Evolutionary conservation across 2,888 invertebrate genomes (phyloP), one percentile per base, ranked within the genome.

Genomic region (Salticus scenicus): DNA sequence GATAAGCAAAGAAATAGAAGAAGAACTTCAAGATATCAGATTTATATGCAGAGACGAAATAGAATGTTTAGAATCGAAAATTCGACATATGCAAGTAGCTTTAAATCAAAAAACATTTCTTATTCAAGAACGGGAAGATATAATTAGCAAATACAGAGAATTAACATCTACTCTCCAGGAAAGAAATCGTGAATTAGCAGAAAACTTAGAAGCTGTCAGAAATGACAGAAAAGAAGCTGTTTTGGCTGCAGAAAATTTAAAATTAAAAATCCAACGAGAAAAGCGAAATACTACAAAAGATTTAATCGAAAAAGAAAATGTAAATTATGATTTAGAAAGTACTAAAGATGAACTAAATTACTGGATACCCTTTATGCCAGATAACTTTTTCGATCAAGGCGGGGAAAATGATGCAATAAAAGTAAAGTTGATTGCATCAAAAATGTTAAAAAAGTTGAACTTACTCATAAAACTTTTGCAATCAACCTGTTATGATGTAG

Each of bases 1-100:
- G 14, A 28, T 76, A 10, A 67, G 67, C 28, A 30, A 42, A 20
- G 75, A 76, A 66, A n/a, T 76, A 20, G 42, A 76, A 76, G 66
- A 76, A 42, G 31, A 41, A 27, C 20, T 76, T 0, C 66, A 67
- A 31, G 75, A 76, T 4, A 67, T 30, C 2, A 30, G 31, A 31
- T 28, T 24, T 10, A 42, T 66, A n/a, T 30, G 31, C n/a, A 31
- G 27, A 12, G 42, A 66, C 27, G 66, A 76, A n/a, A 41, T 66
- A 17, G 66, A 67, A 24, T 28, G n/a, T 7, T 24, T 67, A 27
- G 24, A 30, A 41, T 14, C 42, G 10, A 66, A 47, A 76, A 4
- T 47, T n/a, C 28, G 20, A 8, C 14, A n/a, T 17, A 47, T 41
- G 1, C 41, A 66, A 47, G 67, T 4, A 1, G 28, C 66, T 1